Base-by-base conservation (phyloP, 2,797 vertebrate genomes). In the Rhodeus uyekii region DNA sequence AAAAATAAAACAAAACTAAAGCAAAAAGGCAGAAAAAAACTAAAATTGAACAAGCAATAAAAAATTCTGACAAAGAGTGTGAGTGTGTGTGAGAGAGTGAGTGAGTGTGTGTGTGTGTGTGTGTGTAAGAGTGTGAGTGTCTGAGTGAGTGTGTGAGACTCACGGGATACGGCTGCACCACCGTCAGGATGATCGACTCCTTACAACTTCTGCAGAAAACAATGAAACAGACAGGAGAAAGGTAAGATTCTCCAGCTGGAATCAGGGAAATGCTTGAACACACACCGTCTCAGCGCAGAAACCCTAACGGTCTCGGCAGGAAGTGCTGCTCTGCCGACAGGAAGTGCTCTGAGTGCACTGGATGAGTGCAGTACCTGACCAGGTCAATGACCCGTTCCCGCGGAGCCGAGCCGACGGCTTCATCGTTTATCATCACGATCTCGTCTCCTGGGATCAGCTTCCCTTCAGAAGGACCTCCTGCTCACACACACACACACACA, bases 351-450 rank as follows among this genome's bases (percentile, higher is more conserved):
- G n/a, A n/a, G n/a, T n/a, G n/a, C n/a, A n/a, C n/a, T n/a, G n/a
- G n/a, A n/a, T n/a, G n/a, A n/a, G n/a, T n/a, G n/a, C n/a, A n/a
- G 78, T 95, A 99, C 98, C 98, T 98, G 96, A 99, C 98, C 87
- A 99, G 96, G 94, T 99, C 97, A 71, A 99, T 99, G 90, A 99
- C 98, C 92, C 96, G 93, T 89, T 99, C 98, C 91, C 98, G 96
- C 78, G 98, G 96, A 77, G 97, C 98, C 46, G 96, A 95, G 81
- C 96, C 96, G 90, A 99, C 98, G 16, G 96, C 93, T 89, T 99
- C 98, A 89, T 99, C 97, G 85, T 99, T 99, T 92, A 99, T 99
- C 98, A 98, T 98, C 92, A 98, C 96, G 92, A 99, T 99, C 90
- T 99, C 98, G 92, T 99, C 98, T 90, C 98, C 98, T 3, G 98